Evolutionary conservation across 2,113 vertebrate species (phyloP).

Genomic region (Tamias sibiricus): DNA sequence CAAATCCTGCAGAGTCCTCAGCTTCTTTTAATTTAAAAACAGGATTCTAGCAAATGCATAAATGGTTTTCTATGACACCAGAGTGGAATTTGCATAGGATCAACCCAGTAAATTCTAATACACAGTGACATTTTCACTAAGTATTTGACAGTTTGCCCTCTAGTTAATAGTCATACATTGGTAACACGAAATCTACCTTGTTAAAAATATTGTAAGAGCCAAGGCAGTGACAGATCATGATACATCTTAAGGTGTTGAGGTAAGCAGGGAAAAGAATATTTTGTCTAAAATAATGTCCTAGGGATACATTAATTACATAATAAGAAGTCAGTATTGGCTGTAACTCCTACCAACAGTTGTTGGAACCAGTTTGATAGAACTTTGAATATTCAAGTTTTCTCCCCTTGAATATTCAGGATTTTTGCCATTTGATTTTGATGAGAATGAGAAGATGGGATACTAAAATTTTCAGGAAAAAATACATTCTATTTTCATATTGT

Average conservation of each 20-base stretch:
- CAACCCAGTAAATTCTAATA: slow-evolving; percentile 43
- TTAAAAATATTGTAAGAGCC: slow-evolving; percentile 39
- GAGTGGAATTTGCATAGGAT: slow-evolving; percentile 57
- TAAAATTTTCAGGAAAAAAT: slow-evolving; percentile 51
- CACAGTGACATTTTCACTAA: background rate
- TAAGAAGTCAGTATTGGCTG: slow-evolving; percentile 9
- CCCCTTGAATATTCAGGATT: background rate
- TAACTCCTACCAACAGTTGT: background rate
- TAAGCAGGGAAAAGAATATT: slow-evolving; percentile 17
- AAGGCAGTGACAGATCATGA: background rate
- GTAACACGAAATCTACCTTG: slow-evolving; percentile 37
- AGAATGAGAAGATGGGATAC: slow-evolving; percentile 27
- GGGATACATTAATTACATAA: slow-evolving; percentile 15
- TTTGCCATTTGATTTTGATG: background rate
- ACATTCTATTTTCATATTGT: slow-evolving; percentile 47
- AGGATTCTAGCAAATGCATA: background rate
- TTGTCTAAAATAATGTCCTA: background rate
- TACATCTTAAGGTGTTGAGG: slow-evolving; percentile 20
- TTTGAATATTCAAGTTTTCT: slow-evolving; percentile 28
- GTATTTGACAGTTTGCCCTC: slow-evolving; percentile 45
- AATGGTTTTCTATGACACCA: slow-evolving; percentile 2
- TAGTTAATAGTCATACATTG: slow-evolving; percentile 18
- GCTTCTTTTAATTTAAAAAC: slow-evolving; percentile 44
- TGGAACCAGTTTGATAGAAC: slow-evolving; percentile 18
- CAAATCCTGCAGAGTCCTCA: background rate